A percentile compares a stretch with the other conserved stretches of the same genome.
Evolutionary conservation across 2,888 invertebrate species (phyloP).

Genomic region (Lithosia quadra): DNA sequence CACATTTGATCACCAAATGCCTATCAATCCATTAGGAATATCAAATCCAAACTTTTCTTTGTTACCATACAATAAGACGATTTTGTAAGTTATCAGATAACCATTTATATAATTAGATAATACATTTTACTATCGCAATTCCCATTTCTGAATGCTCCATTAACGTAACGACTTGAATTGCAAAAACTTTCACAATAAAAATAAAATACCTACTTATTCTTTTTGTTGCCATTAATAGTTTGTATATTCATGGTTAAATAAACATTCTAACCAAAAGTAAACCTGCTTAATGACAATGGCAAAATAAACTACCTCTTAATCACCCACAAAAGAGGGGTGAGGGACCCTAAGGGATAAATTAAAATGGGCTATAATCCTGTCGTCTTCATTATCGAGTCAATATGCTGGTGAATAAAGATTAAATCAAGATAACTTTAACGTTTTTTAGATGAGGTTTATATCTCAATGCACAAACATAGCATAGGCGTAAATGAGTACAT

Average conservation of each 20-base stretch:
- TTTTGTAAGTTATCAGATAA: not conserved
- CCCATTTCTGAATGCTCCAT: not conserved
- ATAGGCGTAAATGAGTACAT: too few relatives aligned
- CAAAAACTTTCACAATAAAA: slow-evolving; percentile 4
- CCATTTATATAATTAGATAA: not conserved
- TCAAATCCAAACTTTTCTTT: not conserved
- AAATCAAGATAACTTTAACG: slow-evolving; percentile 32
- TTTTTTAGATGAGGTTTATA: slow-evolving; percentile 27
- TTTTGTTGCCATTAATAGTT: slow-evolving; percentile 25
- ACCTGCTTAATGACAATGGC: slow-evolving; percentile 45
- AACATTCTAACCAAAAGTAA: not conserved
- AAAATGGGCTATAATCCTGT: slow-evolving; percentile 31
- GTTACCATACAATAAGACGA: too few relatives aligned
- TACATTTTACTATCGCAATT: not conserved
- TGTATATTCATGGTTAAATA: slow-evolving; percentile 34
- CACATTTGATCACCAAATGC: too few relatives aligned
- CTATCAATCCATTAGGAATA: too few relatives aligned
- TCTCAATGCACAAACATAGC: not conserved
- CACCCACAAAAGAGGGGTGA: slow-evolving; percentile 26
- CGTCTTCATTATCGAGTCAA: slow-evolving; percentile 24
- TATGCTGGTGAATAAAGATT: slow-evolving; percentile 30
- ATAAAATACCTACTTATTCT: not conserved
- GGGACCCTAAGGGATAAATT: slow-evolving; percentile 34
- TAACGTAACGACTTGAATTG: not conserved
- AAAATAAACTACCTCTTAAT: slow-evolving; percentile 55